Percentiles rank a stretch among this genome's conserved stretches.
These are phyloP conservation scores for Atherinosoma microstoma DNA, from an alignment of 2,797 vertebrate species.

Conservation along the genomic window DNA sequence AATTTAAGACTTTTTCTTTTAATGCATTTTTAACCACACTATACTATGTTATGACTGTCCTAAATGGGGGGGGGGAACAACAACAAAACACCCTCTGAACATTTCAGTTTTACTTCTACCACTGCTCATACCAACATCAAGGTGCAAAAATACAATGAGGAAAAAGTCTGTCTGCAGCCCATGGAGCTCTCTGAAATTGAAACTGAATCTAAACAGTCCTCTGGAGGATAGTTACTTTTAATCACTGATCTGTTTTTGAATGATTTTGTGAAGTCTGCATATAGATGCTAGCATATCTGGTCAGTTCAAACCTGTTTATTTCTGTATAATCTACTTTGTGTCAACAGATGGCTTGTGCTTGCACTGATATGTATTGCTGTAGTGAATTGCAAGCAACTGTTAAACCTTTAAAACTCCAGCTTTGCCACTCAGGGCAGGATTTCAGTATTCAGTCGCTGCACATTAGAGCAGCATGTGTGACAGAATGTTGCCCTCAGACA, in stretches of 20 bases:
- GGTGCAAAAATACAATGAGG: neutral
- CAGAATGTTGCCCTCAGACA: neutral
- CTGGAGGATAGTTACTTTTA: neutral
- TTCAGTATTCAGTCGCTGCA: neutral
- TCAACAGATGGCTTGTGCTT: neutral
- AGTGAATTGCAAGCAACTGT: neutral
- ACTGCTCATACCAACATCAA: neutral
- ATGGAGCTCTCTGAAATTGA: neutral
- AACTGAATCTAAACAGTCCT: neutral
- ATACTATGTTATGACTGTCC: neutral
- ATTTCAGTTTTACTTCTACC: neutral
- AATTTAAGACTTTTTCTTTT: neutral
- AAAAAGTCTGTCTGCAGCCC: neutral
- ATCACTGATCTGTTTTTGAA: neutral
- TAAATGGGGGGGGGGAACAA: no score
- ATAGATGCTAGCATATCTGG: neutral
- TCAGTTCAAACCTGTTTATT: neutral
- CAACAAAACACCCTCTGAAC: no score
- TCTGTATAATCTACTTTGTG: neutral
- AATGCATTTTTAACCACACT: neutral
- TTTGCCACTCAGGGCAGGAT: neutral
- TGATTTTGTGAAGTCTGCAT: neutral
- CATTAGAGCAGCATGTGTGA: neutral
- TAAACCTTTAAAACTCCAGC: neutral
- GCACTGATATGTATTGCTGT: neutral